These are phyloP conservation scores for Catocala nupta DNA, from an alignment of 2,888 invertebrate genomes.

Conservation along the genomic window DNA sequence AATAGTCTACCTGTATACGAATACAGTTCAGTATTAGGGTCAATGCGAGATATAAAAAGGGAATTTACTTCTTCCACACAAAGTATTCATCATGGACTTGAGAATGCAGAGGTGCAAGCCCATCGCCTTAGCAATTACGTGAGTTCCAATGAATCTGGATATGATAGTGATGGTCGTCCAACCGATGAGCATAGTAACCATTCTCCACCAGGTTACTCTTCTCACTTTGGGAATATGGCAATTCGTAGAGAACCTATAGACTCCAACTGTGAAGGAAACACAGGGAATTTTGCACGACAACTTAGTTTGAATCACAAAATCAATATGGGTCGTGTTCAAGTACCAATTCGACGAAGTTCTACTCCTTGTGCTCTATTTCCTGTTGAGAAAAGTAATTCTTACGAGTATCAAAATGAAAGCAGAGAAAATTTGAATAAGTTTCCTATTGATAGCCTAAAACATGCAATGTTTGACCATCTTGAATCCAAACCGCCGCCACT, in stretches of 20 bases:
- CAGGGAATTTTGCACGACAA: constrained; percentile 77
- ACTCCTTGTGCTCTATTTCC: constrained; percentile 83
- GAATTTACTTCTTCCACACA: constrained; percentile 80
- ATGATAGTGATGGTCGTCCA: constrained; percentile 92
- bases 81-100: constrained; percentile 86
- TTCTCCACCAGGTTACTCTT: constrained; percentile 85
- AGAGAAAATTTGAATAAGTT: constrained; percentile 62
- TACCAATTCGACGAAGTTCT: constrained; percentile 79
- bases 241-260: constrained; percentile 63
- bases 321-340: constrained; percentile 76
- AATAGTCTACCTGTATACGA: constrained; percentile 85
- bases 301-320: constrained; percentile 81
- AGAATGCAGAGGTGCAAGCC: constrained; percentile 87
- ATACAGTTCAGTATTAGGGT: constrained; percentile 75
- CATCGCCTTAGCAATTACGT: constrained; percentile 91
- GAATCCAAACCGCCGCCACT: constrained; percentile 81
- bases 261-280: constrained; percentile 65
- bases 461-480: constrained; percentile 66
- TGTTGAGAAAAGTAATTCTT: constrained; percentile 69
- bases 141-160: constrained; percentile 94
- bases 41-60: constrained; percentile 76
- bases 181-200: constrained; percentile 86
- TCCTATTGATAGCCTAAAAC: constrained; percentile 54
- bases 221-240: constrained; percentile 72
- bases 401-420: constrained; percentile 72